phyloP scores from a whole-genome alignment of 2,113 vertebrate genomes.

The Dermatemys mawii region DNA sequence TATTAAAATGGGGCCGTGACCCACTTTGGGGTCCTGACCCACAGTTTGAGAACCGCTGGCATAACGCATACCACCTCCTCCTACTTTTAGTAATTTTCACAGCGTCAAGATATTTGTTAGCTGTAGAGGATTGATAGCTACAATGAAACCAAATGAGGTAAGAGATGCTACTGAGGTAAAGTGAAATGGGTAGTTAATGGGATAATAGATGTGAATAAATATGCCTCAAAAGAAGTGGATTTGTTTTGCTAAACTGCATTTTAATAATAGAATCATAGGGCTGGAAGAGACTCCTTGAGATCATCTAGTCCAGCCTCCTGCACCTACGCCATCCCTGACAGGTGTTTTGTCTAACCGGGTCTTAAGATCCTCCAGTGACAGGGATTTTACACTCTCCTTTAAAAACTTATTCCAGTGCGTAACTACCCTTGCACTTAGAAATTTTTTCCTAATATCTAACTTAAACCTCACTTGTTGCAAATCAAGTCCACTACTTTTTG shows the following conservation, averaged over 20 bases:
- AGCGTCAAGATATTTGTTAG: not conserved
- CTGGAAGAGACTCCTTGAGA: not conserved
- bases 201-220: not conserved
- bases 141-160: rapidly evolving
- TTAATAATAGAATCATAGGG: not conserved
- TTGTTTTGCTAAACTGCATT: not conserved
- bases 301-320: not conserved
- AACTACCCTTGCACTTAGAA: too few relatives aligned
- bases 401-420: too few relatives aligned
- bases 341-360: too few relatives aligned
- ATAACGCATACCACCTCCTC: not conserved
- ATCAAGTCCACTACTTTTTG: too few relatives aligned
- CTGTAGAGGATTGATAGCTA: not conserved
- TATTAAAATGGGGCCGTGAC: too few relatives aligned
- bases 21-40: too few relatives aligned
- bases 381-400: too few relatives aligned
- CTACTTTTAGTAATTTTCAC: not conserved
- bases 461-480: too few relatives aligned
- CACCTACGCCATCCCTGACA: not conserved
- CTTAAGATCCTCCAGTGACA: too few relatives aligned
- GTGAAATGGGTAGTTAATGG: not conserved
- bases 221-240: not conserved
- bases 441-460: too few relatives aligned
- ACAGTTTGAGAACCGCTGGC: too few relatives aligned
- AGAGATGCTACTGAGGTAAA: not conserved